Evolutionary conservation across 1,140 invertebrate genomes (phyloP), one percentile per base, ranked within the genome.

Genomic region (Habropoda laboriosa): DNA sequence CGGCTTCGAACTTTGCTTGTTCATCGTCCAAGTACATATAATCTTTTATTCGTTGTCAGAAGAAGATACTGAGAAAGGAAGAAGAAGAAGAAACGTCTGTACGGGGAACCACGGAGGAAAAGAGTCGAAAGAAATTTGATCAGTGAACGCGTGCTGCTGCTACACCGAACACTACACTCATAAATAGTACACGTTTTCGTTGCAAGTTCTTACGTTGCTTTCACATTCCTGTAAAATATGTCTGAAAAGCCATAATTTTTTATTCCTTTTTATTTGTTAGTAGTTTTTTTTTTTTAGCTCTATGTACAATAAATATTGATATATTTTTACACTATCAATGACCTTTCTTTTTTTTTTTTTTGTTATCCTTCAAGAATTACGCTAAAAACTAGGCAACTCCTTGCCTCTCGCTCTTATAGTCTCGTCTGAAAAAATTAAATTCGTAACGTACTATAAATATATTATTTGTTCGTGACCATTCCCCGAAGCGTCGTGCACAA

Each of bases 291-390:
- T 64, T 90, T 92, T 60, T 90, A 92, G 90, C 91, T 91, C 88
- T 93, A 93, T 92, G 91, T 93, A 93, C 92, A 93, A 93, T 93
- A 93, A 93, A 93, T 93, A 93, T 93, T 92, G 90, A 88, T 92
- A 88, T 88, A 89, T 90, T 92, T 93, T 92, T 92, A 93, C 92
- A 93, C 88, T 92, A 92, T 90, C 90, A 90, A 88, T 89, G 88
- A 92, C 79, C 86, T 90, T 61, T 90, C 75, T n/a, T n/a, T n/a
- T n/a, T n/a, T n/a, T n/a, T n/a, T n/a, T n/a, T n/a, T n/a, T n/a
- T n/a, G n/a, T 91, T 90, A 89, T 88, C 84, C 73, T 84, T 91
- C 90, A 90, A 81, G 87, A 88, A 82, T 90, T 90, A 88, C 51
- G 78, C 87, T 90, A 90, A 89, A 87, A 89, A 86, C 85, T 88